Base-by-base conservation (phyloP, 2,888 invertebrate species). In the Seira ritae region DNA sequence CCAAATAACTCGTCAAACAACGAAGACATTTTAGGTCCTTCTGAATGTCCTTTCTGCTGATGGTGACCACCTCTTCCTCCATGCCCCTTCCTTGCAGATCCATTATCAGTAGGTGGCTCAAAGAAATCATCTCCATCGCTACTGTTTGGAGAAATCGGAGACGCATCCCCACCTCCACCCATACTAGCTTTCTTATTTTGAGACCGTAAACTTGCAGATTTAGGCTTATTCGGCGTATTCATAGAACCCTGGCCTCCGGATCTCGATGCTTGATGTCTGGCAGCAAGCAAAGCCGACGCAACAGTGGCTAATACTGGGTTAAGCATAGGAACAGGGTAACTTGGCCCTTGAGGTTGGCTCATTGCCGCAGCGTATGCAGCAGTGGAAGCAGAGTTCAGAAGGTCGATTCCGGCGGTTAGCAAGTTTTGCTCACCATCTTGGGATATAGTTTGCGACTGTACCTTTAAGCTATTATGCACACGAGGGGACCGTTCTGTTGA, bases 121-220 rank as follows among this genome's bases (percentile, higher is more conserved):
- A 96, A 96, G 86, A 96, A 92, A 90, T 96, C 96, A 89, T 96
- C 96, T 90, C 95, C 96, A 91, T 96, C 95, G 89, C 95, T 95
- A n/a, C 96, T 96, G 67, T 95, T 96, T 0, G 96, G 96, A 70
- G 96, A 96, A 91, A 97, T 96, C 0, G 97, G 97, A 22, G 96
- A 96, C 31, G 85, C 86, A 23, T 87, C 89, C 2, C 83, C 87
- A 20, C 74, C 82, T 42, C 85, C 87, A 60, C 84, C 37, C 62
- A 24, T 12, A 70, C 24, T 37, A 80, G 86, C 6, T 83, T 79
- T 24, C 74, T 72, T 72, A 72, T 78, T 8, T 23, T 71, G 60
- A 50, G 80, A 37, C 3, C 71, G n/a, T 15, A 24, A 19, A 24
- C 2, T 68, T 15, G 37, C 1, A 62, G 23, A 42, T 24, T 69